Conservation (phyloP, 2,888 invertebrate species). For the Pyrocoelia pectoralis region DNA sequence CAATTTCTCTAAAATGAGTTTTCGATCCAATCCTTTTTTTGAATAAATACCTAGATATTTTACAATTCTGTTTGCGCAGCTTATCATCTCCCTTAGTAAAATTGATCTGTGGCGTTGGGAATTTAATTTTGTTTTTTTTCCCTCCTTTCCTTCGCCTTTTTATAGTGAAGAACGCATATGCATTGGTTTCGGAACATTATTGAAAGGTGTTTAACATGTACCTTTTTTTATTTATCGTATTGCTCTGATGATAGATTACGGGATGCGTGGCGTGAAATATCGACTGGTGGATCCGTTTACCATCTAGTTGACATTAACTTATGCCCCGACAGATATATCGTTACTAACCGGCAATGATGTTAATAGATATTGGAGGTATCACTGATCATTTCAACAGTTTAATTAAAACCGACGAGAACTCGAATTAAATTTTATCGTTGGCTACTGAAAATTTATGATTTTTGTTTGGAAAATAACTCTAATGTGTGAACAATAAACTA, state of each 20-base stretch:
- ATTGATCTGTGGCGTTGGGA: constrained; percentile 16
- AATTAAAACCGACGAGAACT: constrained; percentile 28
- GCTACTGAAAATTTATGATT: constrained; percentile 21
- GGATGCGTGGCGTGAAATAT: constrained; percentile 21
- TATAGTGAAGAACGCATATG: background rate
- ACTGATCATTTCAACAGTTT: constrained; percentile 23
- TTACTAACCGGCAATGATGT: constrained; percentile 16
- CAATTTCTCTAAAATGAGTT: constrained; percentile 40
- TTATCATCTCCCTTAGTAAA: constrained; percentile 25
- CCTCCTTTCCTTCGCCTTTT: background rate
- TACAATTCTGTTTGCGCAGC: constrained; percentile 31
- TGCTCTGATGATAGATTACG: constrained; percentile 20
- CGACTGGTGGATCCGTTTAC: constrained; percentile 14
- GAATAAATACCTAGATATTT: constrained; percentile 35
- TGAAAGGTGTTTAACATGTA: constrained; percentile 3
- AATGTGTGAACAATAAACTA: background rate
- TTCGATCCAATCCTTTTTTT: constrained; percentile 37
- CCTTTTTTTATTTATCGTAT: constrained; percentile 21
- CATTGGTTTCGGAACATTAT: background rate
- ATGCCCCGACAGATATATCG: constrained; percentile 13
- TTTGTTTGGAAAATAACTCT: background rate
- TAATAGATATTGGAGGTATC: constrained; percentile 25
- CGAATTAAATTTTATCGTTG: constrained; percentile 23
- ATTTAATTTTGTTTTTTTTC: constrained; percentile 6
- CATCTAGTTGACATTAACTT: constrained; percentile 4